phyloP scores from a whole-genome alignment of 2,888 invertebrate genomes.

The Margaritifera margaritifera region DNA sequence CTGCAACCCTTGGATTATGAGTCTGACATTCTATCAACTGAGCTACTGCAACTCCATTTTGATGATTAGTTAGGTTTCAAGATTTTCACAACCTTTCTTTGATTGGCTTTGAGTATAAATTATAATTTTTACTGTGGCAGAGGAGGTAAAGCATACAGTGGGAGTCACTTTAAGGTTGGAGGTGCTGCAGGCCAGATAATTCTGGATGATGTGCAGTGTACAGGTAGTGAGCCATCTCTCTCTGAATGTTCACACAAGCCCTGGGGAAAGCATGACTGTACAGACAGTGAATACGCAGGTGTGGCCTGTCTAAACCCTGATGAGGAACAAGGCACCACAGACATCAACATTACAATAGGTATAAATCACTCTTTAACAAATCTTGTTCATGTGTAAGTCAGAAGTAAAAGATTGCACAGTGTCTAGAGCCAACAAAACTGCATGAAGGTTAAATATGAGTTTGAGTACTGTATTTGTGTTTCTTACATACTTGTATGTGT shows the following conservation, averaged over 20 bases:
- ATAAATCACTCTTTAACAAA: too few relatives aligned
- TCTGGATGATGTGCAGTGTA: slow-evolving; percentile 52
- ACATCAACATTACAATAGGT: neutral
- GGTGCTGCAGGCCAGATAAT: slow-evolving; percentile 19
- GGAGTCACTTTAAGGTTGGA: slow-evolving; percentile 36
- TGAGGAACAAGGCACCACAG: slow-evolving; percentile 2
- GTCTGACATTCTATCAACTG: too few relatives aligned
- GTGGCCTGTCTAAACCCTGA: slow-evolving; percentile 39
- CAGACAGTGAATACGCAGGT: slow-evolving; percentile 51
- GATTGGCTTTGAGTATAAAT: neutral
- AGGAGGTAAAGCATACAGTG: slow-evolving; percentile 30
- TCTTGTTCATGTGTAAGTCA: neutral
- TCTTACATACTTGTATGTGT: too few relatives aligned
- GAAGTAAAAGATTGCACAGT: too few relatives aligned
- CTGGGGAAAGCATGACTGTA: slow-evolving; percentile 44
- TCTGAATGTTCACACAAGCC: slow-evolving; percentile 37
- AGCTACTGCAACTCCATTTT: too few relatives aligned
- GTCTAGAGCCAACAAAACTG: too few relatives aligned
- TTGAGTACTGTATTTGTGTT: too few relatives aligned
- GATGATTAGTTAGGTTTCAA: too few relatives aligned
- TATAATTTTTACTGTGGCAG: slow-evolving; percentile 11
- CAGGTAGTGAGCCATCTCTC: slow-evolving; percentile 43
- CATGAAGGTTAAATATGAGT: too few relatives aligned
- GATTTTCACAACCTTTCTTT: too few relatives aligned
- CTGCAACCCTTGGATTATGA: too few relatives aligned